Evolutionary conservation across 1,140 invertebrate species (phyloP).

Genomic region (Berghia stephanieae): DNA sequence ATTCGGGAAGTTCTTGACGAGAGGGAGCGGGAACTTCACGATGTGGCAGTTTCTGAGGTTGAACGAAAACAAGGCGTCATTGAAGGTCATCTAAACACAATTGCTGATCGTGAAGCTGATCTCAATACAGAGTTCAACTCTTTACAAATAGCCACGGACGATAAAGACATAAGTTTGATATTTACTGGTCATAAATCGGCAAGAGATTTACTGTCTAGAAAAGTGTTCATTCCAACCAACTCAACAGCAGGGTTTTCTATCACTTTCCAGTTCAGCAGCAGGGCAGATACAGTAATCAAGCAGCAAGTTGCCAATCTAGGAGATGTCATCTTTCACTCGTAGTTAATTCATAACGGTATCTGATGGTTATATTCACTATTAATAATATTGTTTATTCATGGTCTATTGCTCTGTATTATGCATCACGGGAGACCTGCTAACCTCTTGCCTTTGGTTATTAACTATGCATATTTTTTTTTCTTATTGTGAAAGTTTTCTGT

Average conservation of each 20-base stretch:
- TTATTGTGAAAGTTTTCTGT: too few species aligned
- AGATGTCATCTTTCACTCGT: conserved; percentile 47
- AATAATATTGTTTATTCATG: too few species aligned
- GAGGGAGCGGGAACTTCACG: conserved; percentile 53
- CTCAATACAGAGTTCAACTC: conserved; percentile 46
- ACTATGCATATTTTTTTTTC: too few species aligned
- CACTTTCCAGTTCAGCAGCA: conserved; percentile 56
- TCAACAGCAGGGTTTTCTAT: conserved; percentile 54
- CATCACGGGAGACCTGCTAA: too few species aligned
- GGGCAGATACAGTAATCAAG: conserved; percentile 48
- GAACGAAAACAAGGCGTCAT: conserved; percentile 50
- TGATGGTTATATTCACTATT: too few species aligned
- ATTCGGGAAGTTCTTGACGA: conserved; percentile 53
- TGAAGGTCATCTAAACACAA: conserved; percentile 44
- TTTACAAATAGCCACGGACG: conserved; percentile 49
- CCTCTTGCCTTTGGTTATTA: too few species aligned
- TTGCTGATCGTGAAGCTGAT: conserved; percentile 43
- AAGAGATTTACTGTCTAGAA: conserved; percentile 43
- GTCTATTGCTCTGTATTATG: too few species aligned
- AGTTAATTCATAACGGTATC: too few species aligned
- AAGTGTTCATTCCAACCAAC: conserved; percentile 48
- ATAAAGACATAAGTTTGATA: conserved; percentile 55
- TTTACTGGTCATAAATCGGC: conserved; percentile 56
- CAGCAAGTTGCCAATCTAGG: conserved; percentile 49
- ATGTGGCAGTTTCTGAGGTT: conserved; percentile 54